Base-by-base conservation (phyloP, 1,140 invertebrate genomes). In the Pogonomyrmex californicus region DNA sequence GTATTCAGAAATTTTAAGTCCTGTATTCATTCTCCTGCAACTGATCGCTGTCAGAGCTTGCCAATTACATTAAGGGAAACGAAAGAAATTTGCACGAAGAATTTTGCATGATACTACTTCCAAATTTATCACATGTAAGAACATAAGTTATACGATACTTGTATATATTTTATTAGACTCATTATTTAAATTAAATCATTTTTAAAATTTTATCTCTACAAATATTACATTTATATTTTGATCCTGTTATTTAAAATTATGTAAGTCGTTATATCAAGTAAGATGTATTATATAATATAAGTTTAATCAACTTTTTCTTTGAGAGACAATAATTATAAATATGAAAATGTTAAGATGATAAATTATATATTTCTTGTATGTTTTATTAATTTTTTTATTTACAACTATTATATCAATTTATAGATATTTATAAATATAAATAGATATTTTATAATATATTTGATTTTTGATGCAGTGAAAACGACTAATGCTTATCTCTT, bases 1-100 rank as follows among this genome's bases (percentile, higher is more conserved):
- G 92, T 99, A 98, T 92, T 99, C 98, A 62, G 98, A 99, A 96
- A 97, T 99, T 14, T 97, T 99, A 94, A 97, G 98, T 71, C 98
- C 99, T 23, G 95, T 99, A 54, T 99, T 99, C 95, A 98, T 99
- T 86, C 95, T 99, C 47, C 95, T 99, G 68, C 98, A 99, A 94
- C 95, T 99, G 44, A 97, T 99, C 85, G 98, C 99, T 87, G 97
- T 99, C 65, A 96, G 98, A 93, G 98, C 98, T 10, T 99, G 99
- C 96, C 98, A 99, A 94, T 95, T 98, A 91, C 97, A 97, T 92
- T 97, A 90, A 95, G 76, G 17, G 0, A 44, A 51, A 54, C 4
- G n/a, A 12, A 60, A 51, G 10, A 68, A 6, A 2, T 30, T 85
- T 51, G 14, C 58, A 30, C 23, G 23, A 23, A 23, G 23, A 23